Conservation (phyloP, 2,797 vertebrate genomes). For the Argentina silus region DNA sequence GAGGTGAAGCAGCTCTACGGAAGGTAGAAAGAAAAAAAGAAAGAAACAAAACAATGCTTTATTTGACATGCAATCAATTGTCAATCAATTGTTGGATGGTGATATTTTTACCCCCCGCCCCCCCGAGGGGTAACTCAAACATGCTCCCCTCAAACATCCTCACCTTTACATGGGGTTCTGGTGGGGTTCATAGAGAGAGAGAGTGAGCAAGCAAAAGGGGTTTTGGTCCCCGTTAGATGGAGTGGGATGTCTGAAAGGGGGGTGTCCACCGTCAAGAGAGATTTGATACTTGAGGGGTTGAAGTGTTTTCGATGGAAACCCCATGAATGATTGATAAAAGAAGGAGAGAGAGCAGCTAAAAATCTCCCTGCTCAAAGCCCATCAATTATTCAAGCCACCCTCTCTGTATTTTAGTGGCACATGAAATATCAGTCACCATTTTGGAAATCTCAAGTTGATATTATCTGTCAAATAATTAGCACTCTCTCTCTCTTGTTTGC, state of each 20-base stretch:
- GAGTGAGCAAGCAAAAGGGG: constrained; percentile 31
- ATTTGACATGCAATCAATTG: too few species aligned
- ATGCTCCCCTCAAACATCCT: too few species aligned
- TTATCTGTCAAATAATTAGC: constrained; percentile 82
- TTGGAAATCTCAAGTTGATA: constrained; percentile 80
- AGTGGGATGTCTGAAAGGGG: constrained; percentile 78
- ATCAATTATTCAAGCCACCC: constrained; percentile 95
- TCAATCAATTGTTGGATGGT: too few species aligned
- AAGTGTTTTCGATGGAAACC: constrained; percentile 96
- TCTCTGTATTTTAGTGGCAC: constrained; percentile 90
- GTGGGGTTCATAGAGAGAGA: neutral
- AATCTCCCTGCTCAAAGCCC: constrained; percentile 89
- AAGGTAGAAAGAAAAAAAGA: too few species aligned
- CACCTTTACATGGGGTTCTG: too few species aligned
- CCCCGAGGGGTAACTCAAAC: too few species aligned
- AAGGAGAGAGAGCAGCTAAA: constrained; percentile 91
- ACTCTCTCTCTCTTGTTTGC: constrained; percentile 48
- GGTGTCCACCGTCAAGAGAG: constrained; percentile 64
- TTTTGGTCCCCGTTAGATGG: constrained; percentile 77
- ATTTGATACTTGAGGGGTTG: constrained; percentile 87
- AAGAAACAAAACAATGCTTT: too few species aligned
- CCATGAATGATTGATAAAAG: constrained; percentile 99
- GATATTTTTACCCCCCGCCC: too few species aligned
- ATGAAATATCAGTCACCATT: constrained; percentile 84
- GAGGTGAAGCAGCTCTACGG: constrained; percentile 41